Evolutionary conservation across 2,888 invertebrate species (phyloP).

Genomic region (Cryptocephalus primarius): DNA sequence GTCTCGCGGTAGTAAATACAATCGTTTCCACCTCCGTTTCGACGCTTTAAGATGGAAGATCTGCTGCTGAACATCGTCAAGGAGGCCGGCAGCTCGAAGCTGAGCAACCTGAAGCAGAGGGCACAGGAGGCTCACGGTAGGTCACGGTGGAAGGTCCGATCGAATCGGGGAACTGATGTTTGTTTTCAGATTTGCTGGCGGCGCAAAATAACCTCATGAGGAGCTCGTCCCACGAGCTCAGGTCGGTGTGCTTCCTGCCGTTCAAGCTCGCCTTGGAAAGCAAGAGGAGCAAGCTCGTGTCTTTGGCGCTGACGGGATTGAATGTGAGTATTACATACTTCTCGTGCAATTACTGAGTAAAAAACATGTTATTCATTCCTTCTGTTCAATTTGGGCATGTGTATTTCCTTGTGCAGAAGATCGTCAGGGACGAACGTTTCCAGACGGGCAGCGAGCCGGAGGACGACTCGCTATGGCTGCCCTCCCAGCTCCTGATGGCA

Average conservation of each 20-base stretch:
- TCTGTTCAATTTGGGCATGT: too few relatives aligned
- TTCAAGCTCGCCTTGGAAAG: slow-evolving; percentile 82
- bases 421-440: slow-evolving; percentile 84
- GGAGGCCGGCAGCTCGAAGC: slow-evolving; percentile 73
- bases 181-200: slow-evolving; percentile 60
- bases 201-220: slow-evolving; percentile 63
- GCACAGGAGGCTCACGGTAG: slow-evolving; percentile 83
- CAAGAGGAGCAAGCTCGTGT: slow-evolving; percentile 73
- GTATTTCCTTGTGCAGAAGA: slow-evolving; percentile 50
- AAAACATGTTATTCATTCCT: too few relatives aligned
- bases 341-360: not conserved
- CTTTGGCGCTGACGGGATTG: slow-evolving; percentile 75
- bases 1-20: slow-evolving; percentile 4
- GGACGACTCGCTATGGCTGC: slow-evolving; percentile 86
- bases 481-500: slow-evolving; percentile 79
- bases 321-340: slow-evolving; percentile 54
- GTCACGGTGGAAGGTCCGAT: slow-evolving; percentile 1
- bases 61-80: slow-evolving; percentile 72
- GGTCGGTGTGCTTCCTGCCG: slow-evolving; percentile 74
- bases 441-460: slow-evolving; percentile 84
- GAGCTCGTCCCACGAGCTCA: slow-evolving; percentile 71
- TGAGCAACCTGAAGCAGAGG: slow-evolving; percentile 62
- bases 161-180: too few relatives aligned
- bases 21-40: not conserved
- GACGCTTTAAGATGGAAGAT: slow-evolving; percentile 63